Evolutionary conservation across 1,140 invertebrate genomes (phyloP).

Genomic region (Halesus radiatus): DNA sequence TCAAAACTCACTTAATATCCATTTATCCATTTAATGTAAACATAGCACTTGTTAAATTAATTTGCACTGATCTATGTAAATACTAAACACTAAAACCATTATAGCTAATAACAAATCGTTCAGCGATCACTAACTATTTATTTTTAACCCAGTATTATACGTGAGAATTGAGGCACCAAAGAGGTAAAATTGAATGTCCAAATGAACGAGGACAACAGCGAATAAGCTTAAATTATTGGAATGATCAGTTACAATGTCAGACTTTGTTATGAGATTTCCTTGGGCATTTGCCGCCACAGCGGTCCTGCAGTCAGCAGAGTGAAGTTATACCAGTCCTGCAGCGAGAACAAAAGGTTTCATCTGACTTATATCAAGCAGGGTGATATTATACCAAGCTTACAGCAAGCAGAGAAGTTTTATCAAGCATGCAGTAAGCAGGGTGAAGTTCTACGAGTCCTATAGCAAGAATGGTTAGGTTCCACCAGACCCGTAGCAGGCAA

Average conservation of each 20-base stretch:
- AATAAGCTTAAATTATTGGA: conserved; percentile 28
- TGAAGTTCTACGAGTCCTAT: too few species aligned
- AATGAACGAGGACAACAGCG: background rate
- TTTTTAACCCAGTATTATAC: background rate
- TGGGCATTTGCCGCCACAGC: too few species aligned
- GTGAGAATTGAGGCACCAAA: conserved; percentile 10
- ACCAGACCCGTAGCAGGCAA: too few species aligned
- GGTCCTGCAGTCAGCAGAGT: too few species aligned
- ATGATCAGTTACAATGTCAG: conserved; percentile 28
- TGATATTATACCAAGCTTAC: too few species aligned
- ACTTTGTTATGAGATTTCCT: conserved; percentile 24
- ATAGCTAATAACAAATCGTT: background rate
- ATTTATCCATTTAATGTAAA: background rate
- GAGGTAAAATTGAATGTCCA: conserved; percentile 24
- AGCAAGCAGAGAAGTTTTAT: too few species aligned
- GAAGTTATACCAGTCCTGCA: too few species aligned
- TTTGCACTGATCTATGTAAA: conserved; percentile 11
- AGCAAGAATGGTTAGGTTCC: too few species aligned
- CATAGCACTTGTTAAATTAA: background rate
- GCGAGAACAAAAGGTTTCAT: too few species aligned
- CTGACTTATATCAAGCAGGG: too few species aligned
- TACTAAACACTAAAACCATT: background rate
- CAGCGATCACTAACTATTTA: background rate
- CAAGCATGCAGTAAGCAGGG: too few species aligned
- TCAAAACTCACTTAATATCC: too few species aligned